Evolutionary conservation across 1,140 invertebrate species (phyloP), one percentile per base, ranked within the genome.

Genomic region (Anastrepha ludens): DNA sequence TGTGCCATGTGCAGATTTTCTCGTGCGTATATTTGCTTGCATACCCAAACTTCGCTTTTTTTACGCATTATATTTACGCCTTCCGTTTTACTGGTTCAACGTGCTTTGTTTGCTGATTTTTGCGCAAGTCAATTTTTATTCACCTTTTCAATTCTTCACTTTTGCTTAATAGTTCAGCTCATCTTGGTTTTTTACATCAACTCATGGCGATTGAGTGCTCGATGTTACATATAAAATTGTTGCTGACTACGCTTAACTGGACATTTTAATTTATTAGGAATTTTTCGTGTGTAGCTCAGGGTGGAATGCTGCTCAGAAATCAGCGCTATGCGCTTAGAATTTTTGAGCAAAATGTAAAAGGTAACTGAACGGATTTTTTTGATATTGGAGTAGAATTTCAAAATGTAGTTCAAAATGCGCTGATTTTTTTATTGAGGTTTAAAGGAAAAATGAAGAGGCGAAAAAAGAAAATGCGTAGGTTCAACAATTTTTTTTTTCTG

Each of bases 41-140:
- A 55, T 11, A 8, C 50, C 6, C 50, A 55, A 8, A 55, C 50
- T 55, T 29, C 29, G 29, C 50, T 55, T 8, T 55, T 55, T 55
- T 55, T 55, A 55, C 3, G 50, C 64, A 29, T 67, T 39, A 15
- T 20, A 41, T 39, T 67, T 67, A 29, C 13, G 29, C 64, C 64
- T n/a, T 20, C 20, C 64, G 39, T 67, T 67, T 67, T 39, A 39
- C 64, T 39, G 64, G 13, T 29, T 39, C 64, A 67, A 67, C 20
- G 64, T 67, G 64, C 39, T 67, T 67, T 20, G 9, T 67, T 67
- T 67, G 29, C 20, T 67, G 11, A 67, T 39, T 67, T 67, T 67
- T 39, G 0, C 64, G 15, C n/a, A 39, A 67, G 8, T 67, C 7
- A 67, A 67, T 67, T 67, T 55, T 67, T 11, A 67, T 67, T 1